Base-by-base conservation (phyloP, 2,113 vertebrate genomes). In the Corydoras sp. region DNA sequence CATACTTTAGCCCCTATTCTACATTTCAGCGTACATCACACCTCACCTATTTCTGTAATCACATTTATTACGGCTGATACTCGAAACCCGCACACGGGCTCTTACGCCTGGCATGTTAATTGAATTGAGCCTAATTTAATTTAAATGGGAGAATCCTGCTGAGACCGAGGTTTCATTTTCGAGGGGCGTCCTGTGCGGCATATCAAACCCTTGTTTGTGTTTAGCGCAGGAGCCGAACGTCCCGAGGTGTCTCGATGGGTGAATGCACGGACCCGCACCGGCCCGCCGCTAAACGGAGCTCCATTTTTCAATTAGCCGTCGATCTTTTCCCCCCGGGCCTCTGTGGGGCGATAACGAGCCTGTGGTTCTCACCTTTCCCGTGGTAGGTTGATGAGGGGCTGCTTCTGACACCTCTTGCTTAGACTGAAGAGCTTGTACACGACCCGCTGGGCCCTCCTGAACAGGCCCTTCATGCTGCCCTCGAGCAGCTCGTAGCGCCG, bases 381-480 rank as follows among this genome's bases (percentile, higher is more conserved):
- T 0, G 95, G 95, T 65, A 97, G 84, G 77, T 86, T 91, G 81
- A 99, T 91, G 76, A 94, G 88, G 0, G 96, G 96, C 77, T 99
- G 95, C 13, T 92, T 90, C 76, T 94, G 93, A 74, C 96, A 99
- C 69, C 95, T 91, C 85, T 98, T 98, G 80, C 96, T 99, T 54
- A 98, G 93, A 77, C 93, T 93, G 75, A 98, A 99, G 82, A 99
- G 94, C 80, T 98, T 98, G 85, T 93, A 93, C 69, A 97, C 92
- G 59, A 96, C 94, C 82, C 90, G 92, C 82, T 97, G 92, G 1
- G 94, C 94, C 83, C 95, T 93, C 61, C 85, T 88, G 80, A 92
- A 93, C 29, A 98, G 92, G 6, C 88, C 86, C 43, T 84, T 92
- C 93, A 94, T 94, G 88, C 86, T 93, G 89, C 55, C 93, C 80